These are phyloP conservation scores for Beris morrisii DNA, from an alignment of 2,888 invertebrate species.

Conservation along the genomic window DNA sequence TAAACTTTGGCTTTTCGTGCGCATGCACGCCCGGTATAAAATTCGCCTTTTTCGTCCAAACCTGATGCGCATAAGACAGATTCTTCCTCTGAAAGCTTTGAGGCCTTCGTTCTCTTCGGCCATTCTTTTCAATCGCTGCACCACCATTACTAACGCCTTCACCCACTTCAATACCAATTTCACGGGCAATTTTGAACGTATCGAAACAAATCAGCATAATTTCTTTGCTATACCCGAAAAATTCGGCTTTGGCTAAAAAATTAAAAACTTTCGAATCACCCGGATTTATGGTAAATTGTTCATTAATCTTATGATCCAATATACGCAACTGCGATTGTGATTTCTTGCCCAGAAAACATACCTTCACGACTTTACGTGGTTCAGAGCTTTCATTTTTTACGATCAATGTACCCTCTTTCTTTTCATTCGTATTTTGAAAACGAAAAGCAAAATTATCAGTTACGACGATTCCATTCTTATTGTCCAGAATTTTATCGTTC, in stretches of 20 bases:
- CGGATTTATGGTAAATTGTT: conserved; percentile 54
- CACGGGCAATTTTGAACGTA: conserved; percentile 42
- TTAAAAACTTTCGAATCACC: conserved; percentile 55
- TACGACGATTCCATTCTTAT: conserved; percentile 61
- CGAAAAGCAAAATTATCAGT: conserved; percentile 56
- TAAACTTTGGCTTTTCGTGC: conserved; percentile 62
- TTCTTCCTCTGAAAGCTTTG: conserved; percentile 10
- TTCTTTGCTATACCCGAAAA: conserved; percentile 65
- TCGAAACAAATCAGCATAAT: conserved; percentile 63
- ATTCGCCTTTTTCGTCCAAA: conserved; percentile 46
- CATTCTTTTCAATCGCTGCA: background rate
- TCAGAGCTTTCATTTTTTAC: conserved; percentile 59
- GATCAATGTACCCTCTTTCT: conserved; percentile 56
- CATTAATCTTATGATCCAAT: conserved; percentile 50
- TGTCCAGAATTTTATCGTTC: conserved; percentile 45
- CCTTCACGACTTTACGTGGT: conserved; percentile 53
- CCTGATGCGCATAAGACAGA: conserved; percentile 33
- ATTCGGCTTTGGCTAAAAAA: conserved; percentile 62
- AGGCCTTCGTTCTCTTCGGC: background rate
- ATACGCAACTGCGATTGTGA: conserved; percentile 60
- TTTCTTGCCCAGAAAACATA: conserved; percentile 59
- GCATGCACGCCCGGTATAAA: conserved; percentile 62
- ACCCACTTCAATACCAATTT: conserved; percentile 47
- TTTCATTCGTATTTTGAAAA: conserved; percentile 55
- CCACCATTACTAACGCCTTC: conserved; percentile 32